A percentile compares a stretch with the other conserved stretches of the same genome.
These are phyloP conservation scores for Epinotia bilunana DNA, from an alignment of 2,888 invertebrate genomes.

Conservation along the genomic window DNA sequence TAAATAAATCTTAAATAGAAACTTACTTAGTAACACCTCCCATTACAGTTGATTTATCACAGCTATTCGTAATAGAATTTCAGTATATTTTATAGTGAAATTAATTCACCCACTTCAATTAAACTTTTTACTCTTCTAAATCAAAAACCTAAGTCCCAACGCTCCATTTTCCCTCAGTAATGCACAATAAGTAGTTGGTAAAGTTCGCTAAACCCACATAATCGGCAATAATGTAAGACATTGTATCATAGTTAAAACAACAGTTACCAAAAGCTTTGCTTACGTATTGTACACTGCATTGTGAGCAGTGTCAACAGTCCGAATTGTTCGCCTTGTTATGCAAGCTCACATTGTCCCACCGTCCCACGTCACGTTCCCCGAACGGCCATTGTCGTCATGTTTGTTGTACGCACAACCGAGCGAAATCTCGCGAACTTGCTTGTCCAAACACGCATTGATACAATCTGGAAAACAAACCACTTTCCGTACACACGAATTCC, in stretches of 20 bases:
- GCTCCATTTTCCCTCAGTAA: neutral
- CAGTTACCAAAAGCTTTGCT: constrained; percentile 66
- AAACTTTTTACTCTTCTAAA: neutral
- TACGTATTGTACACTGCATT: constrained; percentile 71
- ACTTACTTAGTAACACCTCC: too few species aligned
- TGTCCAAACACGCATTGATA: constrained; percentile 73
- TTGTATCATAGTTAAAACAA: constrained; percentile 54
- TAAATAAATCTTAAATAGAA: neutral
- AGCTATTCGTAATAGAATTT: neutral
- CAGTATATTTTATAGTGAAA: neutral
- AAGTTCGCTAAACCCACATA: constrained; percentile 40
- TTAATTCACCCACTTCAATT: neutral
- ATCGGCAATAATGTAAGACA: constrained; percentile 46
- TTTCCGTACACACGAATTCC: constrained; percentile 42
- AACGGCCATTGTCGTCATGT: constrained; percentile 80
- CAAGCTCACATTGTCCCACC: constrained; percentile 79
- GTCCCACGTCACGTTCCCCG: constrained; percentile 75
- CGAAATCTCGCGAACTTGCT: constrained; percentile 75
- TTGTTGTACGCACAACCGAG: constrained; percentile 75
- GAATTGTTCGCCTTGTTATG: constrained; percentile 77
- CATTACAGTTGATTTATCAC: neutral
- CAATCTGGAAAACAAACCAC: constrained; percentile 52
- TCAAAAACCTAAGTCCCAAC: neutral
- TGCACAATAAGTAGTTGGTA: constrained; percentile 23
- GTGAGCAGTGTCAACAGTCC: constrained; percentile 69